Evolutionary conservation across 2,797 vertebrate genomes (phyloP).

Genomic region (Rhinogobio ventralis): DNA sequence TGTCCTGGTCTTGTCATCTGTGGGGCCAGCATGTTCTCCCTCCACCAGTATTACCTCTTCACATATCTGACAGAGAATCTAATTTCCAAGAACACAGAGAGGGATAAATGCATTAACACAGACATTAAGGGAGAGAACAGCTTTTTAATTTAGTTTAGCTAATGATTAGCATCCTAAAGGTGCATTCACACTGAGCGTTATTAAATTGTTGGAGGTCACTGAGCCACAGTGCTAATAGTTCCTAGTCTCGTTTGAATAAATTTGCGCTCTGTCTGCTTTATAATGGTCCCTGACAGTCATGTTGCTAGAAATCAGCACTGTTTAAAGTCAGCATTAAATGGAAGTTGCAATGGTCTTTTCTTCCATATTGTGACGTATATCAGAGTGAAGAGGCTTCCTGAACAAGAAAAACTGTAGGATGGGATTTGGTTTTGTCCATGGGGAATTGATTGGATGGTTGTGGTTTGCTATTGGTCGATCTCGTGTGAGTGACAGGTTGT

Average conservation of each 20-base stretch:
- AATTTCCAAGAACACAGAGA: background rate
- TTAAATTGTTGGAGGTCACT: background rate
- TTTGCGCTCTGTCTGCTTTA: background rate
- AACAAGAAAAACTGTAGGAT: background rate
- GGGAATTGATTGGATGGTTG: background rate
- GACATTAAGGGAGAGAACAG: slow-evolving; percentile 16
- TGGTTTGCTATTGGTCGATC: background rate
- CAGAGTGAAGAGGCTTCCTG: background rate
- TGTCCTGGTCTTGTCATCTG: slow-evolving; percentile 27
- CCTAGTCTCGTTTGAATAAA: background rate
- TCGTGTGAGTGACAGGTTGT: background rate
- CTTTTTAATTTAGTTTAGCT: slow-evolving; percentile 28
- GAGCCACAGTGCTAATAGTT: background rate
- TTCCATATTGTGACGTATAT: background rate
- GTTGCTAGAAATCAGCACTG: background rate
- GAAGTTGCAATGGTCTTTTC: background rate
- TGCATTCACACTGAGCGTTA: background rate
- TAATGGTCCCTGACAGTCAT: background rate
- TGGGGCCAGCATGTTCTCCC: slow-evolving; percentile 9
- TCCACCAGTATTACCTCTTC: slow-evolving; percentile 1
- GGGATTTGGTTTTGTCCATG: background rate
- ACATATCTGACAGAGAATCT: slow-evolving; percentile 6
- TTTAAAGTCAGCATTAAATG: background rate
- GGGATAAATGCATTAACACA: slow-evolving; percentile 3
- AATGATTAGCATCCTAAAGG: slow-evolving; percentile 20